A percentile compares a stretch with the other conserved stretches of the same genome.
These are phyloP conservation scores for Incurvaria masculella DNA, from an alignment of 2,888 invertebrate genomes.

Conservation along the genomic window DNA sequence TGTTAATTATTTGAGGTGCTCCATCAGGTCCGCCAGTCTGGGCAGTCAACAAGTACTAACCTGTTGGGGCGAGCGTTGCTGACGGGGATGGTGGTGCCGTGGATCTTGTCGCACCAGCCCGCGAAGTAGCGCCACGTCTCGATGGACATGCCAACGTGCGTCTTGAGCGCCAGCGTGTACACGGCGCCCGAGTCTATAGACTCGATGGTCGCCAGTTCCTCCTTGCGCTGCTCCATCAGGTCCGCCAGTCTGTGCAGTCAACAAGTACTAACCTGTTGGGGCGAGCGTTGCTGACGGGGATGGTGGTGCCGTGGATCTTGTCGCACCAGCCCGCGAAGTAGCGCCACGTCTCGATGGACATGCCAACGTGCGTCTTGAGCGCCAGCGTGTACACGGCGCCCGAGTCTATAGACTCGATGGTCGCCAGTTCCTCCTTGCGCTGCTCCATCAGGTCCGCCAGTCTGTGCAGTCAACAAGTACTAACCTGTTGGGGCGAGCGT, in stretches of 20 bases:
- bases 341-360: slow-evolving; percentile 96
- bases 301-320: slow-evolving; percentile 89
- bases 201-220: slow-evolving; percentile 93
- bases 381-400: slow-evolving; percentile 97
- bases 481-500: slow-evolving; percentile 81
- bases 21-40: too few relatives aligned
- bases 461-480: too few relatives aligned
- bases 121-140: slow-evolving; percentile 97
- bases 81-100: slow-evolving; percentile 89
- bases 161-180: slow-evolving; percentile 93
- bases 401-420: slow-evolving; percentile 89
- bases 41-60: too few relatives aligned
- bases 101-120: slow-evolving; percentile 96
- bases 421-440: slow-evolving; percentile 92
- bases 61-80: slow-evolving; percentile 88
- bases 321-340: slow-evolving; percentile 98
- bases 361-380: slow-evolving; percentile 93
- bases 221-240: slow-evolving; percentile 91
- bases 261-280: slow-evolving; percentile 64
- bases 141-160: slow-evolving; percentile 97
- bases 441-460: slow-evolving; percentile 94
- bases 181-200: slow-evolving; percentile 94
- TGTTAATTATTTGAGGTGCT: too few relatives aligned
- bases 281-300: slow-evolving; percentile 89
- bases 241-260: slow-evolving; percentile 91